Conservation (phyloP, 2,113 vertebrate genomes). For the Thinocorus orbignyianus region DNA sequence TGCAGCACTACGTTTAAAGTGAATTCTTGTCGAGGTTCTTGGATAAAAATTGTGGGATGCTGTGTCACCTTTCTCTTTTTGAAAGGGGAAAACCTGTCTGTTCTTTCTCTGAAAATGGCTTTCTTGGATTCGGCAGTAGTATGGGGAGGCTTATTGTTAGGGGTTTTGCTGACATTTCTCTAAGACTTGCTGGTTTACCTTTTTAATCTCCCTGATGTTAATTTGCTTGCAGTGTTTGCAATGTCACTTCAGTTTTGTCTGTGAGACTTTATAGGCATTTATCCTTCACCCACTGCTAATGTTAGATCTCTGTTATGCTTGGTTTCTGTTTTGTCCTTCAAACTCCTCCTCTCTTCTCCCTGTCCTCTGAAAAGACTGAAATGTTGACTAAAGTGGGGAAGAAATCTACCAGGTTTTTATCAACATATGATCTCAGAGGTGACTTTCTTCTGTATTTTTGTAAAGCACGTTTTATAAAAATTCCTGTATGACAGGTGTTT, state of each 20-base stretch:
- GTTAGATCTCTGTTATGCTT: neutral
- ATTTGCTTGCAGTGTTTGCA: neutral
- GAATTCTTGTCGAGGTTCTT: neutral
- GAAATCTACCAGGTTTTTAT: neutral
- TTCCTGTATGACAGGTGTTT: neutral
- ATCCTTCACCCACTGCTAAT: neutral
- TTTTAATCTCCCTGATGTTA: slow-evolving; percentile 16
- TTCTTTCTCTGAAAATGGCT: neutral
- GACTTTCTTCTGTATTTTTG: neutral
- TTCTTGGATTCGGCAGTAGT: neutral
- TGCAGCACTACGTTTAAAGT: neutral
- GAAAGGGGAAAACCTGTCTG: neutral
- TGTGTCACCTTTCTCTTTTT: neutral
- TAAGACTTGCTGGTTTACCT: neutral
- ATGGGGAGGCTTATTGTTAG: neutral
- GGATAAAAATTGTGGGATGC: neutral
- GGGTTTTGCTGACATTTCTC: neutral
- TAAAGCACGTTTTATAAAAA: neutral
- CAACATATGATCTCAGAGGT: no score
- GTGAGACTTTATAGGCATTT: neutral
- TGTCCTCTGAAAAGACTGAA: neutral
- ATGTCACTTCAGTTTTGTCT: neutral
- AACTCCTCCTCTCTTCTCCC: neutral
- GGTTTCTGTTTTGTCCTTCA: neutral
- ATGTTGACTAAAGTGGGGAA: neutral